A percentile compares a stretch with the other conserved stretches of the same genome.
These are phyloP conservation scores for Cuculus canorus DNA, from an alignment of 2,797 vertebrate genomes.

Conservation along the genomic window DNA sequence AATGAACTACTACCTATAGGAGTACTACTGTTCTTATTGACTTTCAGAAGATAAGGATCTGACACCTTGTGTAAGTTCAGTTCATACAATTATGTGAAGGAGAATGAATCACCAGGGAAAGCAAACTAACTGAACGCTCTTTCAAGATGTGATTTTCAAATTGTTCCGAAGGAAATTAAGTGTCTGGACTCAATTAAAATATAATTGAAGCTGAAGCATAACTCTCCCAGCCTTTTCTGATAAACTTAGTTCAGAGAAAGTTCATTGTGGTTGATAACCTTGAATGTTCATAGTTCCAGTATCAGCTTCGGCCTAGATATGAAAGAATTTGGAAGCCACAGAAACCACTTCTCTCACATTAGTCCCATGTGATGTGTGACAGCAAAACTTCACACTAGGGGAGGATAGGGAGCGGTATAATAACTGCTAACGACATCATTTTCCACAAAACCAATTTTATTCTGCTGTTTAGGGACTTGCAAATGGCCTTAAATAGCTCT, in stretches of 20 bases:
- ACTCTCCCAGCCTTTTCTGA: background rate
- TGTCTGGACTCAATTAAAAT: background rate
- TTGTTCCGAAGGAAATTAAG: background rate
- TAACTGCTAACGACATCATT: constrained; percentile 23
- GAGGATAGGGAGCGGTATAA: background rate
- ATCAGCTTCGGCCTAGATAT: background rate
- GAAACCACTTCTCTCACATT: background rate
- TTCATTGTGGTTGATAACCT: background rate
- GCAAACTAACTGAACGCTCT: background rate
- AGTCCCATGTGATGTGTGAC: background rate
- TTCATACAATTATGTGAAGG: background rate
- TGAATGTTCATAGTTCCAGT: background rate
- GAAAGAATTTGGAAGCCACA: background rate
- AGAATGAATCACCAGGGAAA: background rate
- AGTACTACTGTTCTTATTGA: background rate
- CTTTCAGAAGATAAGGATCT: background rate
- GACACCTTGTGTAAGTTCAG: background rate
- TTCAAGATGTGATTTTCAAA: background rate
- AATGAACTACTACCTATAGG: background rate
- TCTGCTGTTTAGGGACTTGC: constrained; percentile 9
- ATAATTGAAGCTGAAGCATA: background rate
- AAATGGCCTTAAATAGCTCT: background rate
- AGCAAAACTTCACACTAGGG: background rate
- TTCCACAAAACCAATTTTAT: background rate
- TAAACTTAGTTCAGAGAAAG: background rate